A percentile compares a stretch with the other conserved stretches of the same genome.
Conservation (phyloP, 2,113 vertebrate species). For the Aptenodytes forsteri region DNA sequence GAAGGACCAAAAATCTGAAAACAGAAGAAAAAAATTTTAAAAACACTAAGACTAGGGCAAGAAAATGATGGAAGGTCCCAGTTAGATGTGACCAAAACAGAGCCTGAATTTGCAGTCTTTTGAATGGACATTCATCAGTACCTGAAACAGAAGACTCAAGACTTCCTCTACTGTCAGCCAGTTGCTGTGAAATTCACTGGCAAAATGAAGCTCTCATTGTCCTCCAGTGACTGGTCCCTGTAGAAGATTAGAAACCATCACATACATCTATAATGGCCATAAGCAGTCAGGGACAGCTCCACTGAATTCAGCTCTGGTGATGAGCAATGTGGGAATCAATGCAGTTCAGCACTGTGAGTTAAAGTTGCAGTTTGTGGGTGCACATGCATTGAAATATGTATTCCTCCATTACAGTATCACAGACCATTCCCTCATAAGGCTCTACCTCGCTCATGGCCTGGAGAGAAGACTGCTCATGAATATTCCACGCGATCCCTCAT, state of each 20-base stretch:
- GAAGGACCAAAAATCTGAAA: not conserved
- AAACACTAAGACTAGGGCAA: not conserved
- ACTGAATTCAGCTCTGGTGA: not conserved
- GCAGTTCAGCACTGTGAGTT: not conserved
- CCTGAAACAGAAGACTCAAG: not conserved
- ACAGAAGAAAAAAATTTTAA: not conserved
- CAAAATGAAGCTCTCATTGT: not conserved
- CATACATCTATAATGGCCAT: not conserved
- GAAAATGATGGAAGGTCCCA: not conserved
- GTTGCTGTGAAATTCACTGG: not conserved
- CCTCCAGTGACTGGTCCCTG: not conserved
- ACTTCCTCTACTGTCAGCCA: not conserved
- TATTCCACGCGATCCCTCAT: not conserved
- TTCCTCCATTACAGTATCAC: not conserved
- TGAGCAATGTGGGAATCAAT: not conserved
- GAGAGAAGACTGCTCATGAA: not conserved
- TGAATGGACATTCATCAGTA: not conserved
- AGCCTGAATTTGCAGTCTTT: not conserved
- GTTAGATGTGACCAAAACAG: not conserved
- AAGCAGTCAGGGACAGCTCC: not conserved
- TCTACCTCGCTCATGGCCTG: rapidly evolving
- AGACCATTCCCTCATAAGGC: not conserved
- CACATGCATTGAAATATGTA: not conserved
- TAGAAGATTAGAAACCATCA: not conserved
- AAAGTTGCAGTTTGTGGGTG: not conserved